Evolutionary conservation across 2,888 invertebrate species (phyloP).

Genomic region (Andrena fulva): DNA sequence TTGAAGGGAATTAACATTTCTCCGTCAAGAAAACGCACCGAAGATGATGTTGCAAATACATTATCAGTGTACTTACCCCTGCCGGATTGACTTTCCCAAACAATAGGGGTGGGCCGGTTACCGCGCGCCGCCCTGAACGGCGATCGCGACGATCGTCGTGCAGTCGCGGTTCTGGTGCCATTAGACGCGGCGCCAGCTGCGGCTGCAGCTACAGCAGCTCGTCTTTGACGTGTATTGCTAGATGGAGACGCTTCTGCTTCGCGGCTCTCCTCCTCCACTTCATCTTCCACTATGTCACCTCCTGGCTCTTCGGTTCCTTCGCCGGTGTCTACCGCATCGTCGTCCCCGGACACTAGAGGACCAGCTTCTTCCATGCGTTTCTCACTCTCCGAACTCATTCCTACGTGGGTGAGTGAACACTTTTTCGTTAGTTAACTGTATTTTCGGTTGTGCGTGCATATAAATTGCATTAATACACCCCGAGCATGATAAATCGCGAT

Average conservation of each 20-base stretch:
- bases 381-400: slow-evolving; percentile 88
- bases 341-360: slow-evolving; percentile 75
- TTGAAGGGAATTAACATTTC: not conserved
- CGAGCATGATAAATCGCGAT: slow-evolving; percentile 11
- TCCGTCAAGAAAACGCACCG: not conserved
- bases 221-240: slow-evolving; percentile 86
- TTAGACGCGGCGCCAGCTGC: slow-evolving; percentile 72
- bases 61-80: slow-evolving; percentile 65
- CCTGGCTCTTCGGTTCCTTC: slow-evolving; percentile 80
- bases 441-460: not conserved
- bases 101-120: slow-evolving; percentile 87
- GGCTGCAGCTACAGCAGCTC: slow-evolving; percentile 80
- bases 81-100: slow-evolving; percentile 86
- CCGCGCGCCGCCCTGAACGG: slow-evolving; percentile 81
- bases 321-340: slow-evolving; percentile 77
- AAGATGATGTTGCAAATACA: not conserved
- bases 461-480: slow-evolving; percentile 3
- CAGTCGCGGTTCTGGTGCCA: slow-evolving; percentile 72
- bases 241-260: slow-evolving; percentile 92
- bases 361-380: slow-evolving; percentile 85
- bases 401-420: slow-evolving; percentile 70
- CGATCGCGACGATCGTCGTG: slow-evolving; percentile 81
- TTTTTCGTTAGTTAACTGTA: slow-evolving; percentile 60
- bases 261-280: slow-evolving; percentile 89
- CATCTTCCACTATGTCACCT: slow-evolving; percentile 84